These are phyloP conservation scores for Dicentrarchus labrax DNA, from an alignment of 2,113 vertebrate species.

Conservation along the genomic window DNA sequence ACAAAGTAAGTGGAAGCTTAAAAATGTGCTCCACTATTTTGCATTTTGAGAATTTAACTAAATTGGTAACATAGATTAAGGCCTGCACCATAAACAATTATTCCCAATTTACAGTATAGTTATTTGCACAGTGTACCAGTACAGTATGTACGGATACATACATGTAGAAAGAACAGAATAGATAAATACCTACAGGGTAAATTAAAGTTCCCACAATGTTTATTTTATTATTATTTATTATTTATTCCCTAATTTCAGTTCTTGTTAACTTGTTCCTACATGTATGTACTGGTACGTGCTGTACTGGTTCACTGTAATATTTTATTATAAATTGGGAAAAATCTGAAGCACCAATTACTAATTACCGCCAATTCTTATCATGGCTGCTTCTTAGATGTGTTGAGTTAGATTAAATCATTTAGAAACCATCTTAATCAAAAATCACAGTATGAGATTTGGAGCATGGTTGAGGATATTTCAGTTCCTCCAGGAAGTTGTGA, in stretches of 20 bases:
- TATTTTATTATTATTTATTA: background rate
- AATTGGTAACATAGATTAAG: no score
- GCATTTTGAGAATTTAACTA: no score
- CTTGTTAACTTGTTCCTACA: background rate
- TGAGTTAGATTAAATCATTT: background rate
- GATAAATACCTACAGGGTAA: no score
- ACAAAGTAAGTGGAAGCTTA: no score
- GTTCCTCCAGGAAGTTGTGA: no score
- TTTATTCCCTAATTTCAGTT: background rate
- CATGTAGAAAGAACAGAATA: no score
- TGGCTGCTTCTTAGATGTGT: no score
- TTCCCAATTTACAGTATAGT: no score
- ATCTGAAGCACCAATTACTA: background rate
- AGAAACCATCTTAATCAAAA: background rate
- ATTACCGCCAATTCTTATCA: background rate
- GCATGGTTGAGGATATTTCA: background rate
- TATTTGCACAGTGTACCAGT: no score
- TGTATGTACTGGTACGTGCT: background rate
- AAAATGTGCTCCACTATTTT: no score
- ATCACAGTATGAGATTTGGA: background rate
- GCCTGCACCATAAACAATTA: no score
- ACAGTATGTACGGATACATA: no score
- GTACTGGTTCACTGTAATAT: background rate
- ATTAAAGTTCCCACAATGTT: background rate
- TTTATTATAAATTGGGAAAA: background rate